phyloP scores from a whole-genome alignment of 30 jellyfish, hydroid and myxozoan genomes.

The Mastigias papua region DNA sequence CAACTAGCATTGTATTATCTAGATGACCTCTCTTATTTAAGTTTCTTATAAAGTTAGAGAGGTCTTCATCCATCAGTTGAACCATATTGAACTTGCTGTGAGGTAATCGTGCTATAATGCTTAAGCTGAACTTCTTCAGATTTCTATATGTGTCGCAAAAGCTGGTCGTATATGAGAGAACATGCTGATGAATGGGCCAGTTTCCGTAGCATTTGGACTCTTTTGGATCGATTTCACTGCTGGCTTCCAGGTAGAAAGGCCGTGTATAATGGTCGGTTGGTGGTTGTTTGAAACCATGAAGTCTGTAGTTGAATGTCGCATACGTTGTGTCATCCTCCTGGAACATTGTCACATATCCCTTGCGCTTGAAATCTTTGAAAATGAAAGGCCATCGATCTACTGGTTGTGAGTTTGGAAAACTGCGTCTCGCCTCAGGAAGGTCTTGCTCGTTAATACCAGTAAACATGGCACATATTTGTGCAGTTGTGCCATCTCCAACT shows the following conservation, averaged over 20 bases:
- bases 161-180: constrained; percentile 9
- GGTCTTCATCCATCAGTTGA: constrained; percentile 54
- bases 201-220: constrained; percentile 16
- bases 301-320: constrained; percentile 77
- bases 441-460: constrained; percentile 52
- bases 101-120: constrained; percentile 23
- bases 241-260: constrained; percentile 48
- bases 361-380: constrained; percentile 73
- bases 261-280: constrained; percentile 86
- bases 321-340: constrained; percentile 53
- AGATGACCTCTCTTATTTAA: constrained; percentile 27
- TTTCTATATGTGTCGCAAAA: constrained; percentile 40
- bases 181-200: constrained; percentile 27
- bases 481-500: constrained; percentile 86
- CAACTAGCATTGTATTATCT: constrained; percentile 57
- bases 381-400: constrained; percentile 87
- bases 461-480: constrained; percentile 76
- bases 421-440: constrained; percentile 75
- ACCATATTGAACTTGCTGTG: constrained; percentile 55
- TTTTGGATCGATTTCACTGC: not conserved
- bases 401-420: constrained; percentile 36
- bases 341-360: constrained; percentile 75
- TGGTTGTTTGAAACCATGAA: constrained; percentile 70
- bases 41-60: constrained; percentile 27
- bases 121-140: constrained; percentile 43